Base-by-base conservation (phyloP, 1,140 invertebrate genomes). In the Cotesia chilonis region DNA sequence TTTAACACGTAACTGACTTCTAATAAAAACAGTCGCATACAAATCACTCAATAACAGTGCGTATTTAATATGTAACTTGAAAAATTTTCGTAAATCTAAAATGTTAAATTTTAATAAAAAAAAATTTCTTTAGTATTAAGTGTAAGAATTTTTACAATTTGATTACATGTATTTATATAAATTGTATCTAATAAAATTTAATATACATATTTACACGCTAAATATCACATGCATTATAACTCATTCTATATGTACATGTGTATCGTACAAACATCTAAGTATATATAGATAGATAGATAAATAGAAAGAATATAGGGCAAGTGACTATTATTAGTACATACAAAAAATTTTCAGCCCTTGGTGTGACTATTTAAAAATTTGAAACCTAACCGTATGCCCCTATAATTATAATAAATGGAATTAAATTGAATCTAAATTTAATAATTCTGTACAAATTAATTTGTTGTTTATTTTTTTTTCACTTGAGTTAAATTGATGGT, bases 321-420 rank as follows among this genome's bases (percentile, higher is more conserved):
- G 4, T 20, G 4, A 9, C 57, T 59, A 59, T 20, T 59, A 59
- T 28, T 59, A 59, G 57, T 35, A 20, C 4, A 20, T 7, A 59
- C 28, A 59, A 20, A 59, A 59, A 59, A 20, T 36, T 17, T 59
- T 59, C 10, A 59, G 57, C 57, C 57, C 57, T 59, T 59, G 57
- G 28, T 59, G 4, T 20, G 6, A 59, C 20, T 17, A 20, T 59
- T 20, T 28, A 9, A 59, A 59, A 5, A 20, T 59, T 59, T 20
- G 9, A 59, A 20, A 59, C 9, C 17, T 17, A 59, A 20, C 14
- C 57, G 5, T 28, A 20, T 20, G 17, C 20, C 14, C 17, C 17
- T 9, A 17, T 59, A 20, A 20, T 20, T 59, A 17, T 28, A 20
- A 20, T 20, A 3, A 20, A 7, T 2, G 1, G 4, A 20, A 20